Evolutionary conservation across 2,113 vertebrate genomes (phyloP).

Genomic region (Mustela nigripes): DNA sequence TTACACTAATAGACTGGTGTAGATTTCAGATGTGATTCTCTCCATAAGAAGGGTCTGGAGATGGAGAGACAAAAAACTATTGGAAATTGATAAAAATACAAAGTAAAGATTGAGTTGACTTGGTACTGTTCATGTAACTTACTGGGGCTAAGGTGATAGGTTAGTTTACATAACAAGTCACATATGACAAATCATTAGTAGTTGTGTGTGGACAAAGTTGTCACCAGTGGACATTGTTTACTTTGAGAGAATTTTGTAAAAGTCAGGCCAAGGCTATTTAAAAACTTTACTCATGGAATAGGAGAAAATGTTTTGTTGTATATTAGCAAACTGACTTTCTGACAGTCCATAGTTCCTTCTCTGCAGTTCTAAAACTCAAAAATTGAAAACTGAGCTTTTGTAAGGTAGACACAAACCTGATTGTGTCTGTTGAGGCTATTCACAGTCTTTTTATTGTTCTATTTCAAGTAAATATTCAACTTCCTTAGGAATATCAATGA

Average conservation of each 20-base stretch:
- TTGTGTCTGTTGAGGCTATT: neutral
- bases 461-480: constrained; percentile 36
- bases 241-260: constrained; percentile 47
- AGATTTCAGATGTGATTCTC: constrained; percentile 30
- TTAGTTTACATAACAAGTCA: constrained; percentile 37
- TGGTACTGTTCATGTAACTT: constrained; percentile 21
- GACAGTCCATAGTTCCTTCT: neutral
- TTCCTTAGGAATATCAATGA: constrained; percentile 45
- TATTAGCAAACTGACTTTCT: constrained; percentile 19
- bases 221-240: constrained; percentile 24
- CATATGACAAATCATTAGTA: neutral
- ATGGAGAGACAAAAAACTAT: neutral
- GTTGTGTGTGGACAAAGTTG: constrained; percentile 22
- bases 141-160: neutral
- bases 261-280: constrained; percentile 39
- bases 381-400: neutral
- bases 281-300: neutral
- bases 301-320: constrained; percentile 31
- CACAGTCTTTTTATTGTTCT: neutral
- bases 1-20: neutral
- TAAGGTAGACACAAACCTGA: neutral
- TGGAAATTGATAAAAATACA: constrained; percentile 31
- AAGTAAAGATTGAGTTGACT: constrained; percentile 5
- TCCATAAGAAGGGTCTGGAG: neutral
- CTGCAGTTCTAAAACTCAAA: neutral